phyloP scores from a whole-genome alignment of 2,888 invertebrate species.

The Nemoura dubitans region DNA sequence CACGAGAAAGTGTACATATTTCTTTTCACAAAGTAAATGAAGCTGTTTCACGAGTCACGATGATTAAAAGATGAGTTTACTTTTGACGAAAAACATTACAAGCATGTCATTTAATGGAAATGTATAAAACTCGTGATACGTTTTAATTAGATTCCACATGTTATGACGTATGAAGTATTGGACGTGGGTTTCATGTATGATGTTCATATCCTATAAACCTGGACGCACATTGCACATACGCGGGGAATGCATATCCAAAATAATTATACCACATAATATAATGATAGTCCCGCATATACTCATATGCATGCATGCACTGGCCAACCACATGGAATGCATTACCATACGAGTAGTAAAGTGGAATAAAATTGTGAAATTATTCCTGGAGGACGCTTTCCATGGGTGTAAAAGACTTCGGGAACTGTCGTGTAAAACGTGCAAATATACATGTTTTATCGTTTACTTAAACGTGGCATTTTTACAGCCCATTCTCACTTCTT shows the following conservation, averaged over 20 bases:
- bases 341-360: neutral
- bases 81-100: neutral
- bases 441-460: neutral
- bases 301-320: neutral
- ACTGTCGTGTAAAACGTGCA: neutral
- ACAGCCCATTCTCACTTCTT: neutral
- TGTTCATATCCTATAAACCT: neutral
- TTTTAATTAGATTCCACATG: neutral
- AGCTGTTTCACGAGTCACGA: neutral
- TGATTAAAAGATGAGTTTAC: neutral
- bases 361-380: neutral
- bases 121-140: neutral
- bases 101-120: neutral
- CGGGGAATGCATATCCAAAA: neutral
- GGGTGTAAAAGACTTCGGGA: neutral
- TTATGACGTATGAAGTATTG: neutral
- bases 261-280: neutral
- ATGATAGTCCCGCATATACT: neutral
- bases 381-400: neutral
- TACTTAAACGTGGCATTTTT: neutral
- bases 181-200: neutral
- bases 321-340: neutral
- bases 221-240: neutral
- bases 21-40: neutral
- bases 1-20: neutral